These are phyloP conservation scores for Frankliniella intonsa DNA, from an alignment of 2,888 invertebrate genomes.

Conservation along the genomic window DNA sequence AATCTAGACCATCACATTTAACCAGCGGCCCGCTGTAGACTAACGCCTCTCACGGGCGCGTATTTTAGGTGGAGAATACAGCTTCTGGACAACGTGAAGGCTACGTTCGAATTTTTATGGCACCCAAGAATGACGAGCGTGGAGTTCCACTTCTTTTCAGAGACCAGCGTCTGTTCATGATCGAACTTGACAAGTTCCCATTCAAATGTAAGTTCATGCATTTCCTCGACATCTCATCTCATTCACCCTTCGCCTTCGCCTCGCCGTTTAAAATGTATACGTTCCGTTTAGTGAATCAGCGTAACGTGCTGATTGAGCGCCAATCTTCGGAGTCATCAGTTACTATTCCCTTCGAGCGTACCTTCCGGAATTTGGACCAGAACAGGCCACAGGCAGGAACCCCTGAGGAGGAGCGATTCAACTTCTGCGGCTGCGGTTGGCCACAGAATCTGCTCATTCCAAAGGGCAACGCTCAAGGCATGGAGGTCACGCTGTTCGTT, in stretches of 20 bases:
- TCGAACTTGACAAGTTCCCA: constrained; percentile 68
- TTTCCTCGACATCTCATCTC: neutral
- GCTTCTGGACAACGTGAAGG: constrained; percentile 51
- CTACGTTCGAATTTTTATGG: constrained; percentile 66
- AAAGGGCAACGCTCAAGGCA: constrained; percentile 63
- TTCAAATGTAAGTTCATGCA: constrained; percentile 52
- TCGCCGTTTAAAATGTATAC: neutral
- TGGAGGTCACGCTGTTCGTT: constrained; percentile 63
- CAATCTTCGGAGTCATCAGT: constrained; percentile 58
- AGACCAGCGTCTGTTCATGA: constrained; percentile 60
- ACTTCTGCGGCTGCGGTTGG: constrained; percentile 86
- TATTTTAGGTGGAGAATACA: constrained; percentile 40
- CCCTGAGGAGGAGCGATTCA: constrained; percentile 52
- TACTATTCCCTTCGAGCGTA: constrained; percentile 56
- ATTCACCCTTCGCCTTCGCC: too few species aligned
- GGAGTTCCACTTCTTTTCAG: constrained; percentile 57
- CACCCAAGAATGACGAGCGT: constrained; percentile 60
- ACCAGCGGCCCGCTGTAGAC: too few species aligned
- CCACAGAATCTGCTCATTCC: constrained; percentile 76
- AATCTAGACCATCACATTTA: too few species aligned
- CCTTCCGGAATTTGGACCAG: constrained; percentile 53
- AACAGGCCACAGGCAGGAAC: constrained; percentile 48
- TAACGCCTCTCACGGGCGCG: too few species aligned
- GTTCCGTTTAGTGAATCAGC: constrained; percentile 58
- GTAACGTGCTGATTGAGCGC: constrained; percentile 61